Evolutionary conservation across 1,140 invertebrate genomes (phyloP), one percentile per base, ranked within the genome.

Genomic region (Archegozetes longisetosus): DNA sequence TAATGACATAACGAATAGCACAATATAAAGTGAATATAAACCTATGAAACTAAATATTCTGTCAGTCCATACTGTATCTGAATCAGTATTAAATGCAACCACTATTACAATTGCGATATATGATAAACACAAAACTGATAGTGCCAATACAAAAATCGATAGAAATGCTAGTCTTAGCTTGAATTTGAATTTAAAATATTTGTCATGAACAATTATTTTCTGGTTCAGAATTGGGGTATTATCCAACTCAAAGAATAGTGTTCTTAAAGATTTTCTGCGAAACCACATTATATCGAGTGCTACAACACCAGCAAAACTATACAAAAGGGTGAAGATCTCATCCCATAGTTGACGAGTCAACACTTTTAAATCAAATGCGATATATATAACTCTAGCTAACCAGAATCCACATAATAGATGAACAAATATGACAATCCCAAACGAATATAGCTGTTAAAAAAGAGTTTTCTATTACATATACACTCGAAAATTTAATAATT

Each of bases 211-310:
- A 40, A 40, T 6, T 9, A 40, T 40, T 40, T 6, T 40, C 17
- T 40, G 32, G 17, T 40, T 17, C 32, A 40, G 17, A 9, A 9
- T 17, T 40, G 32, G 32, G 6, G 32, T 40, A 6, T 40, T 40
- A 40, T 40, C 32, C 32, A 40, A 40, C 17, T 6, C 6, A 40
- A 9, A 9, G 17, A 40, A 9, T 17, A 40, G 32, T 40, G 6
- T 40, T 40, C 32, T 40, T 40, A 40, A 17, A 27, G 51, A 22
- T 50, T 9, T 23, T n/a, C 57, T 40, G 49, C 50, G 12, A 25
- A 58, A 13, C 57, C 57, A 58, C 13, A 58, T 58, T 6, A 58
- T 2, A 27, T 58, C 57, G 6, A 58, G 23, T 23, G 51, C 46
- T 9, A 58, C 46, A 1, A 51, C 48, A 17, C 57, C 57, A 2